Evolutionary conservation across 2,888 invertebrate species (phyloP), one percentile per base, ranked within the genome.

Genomic region (Xanthia icteritia): DNA sequence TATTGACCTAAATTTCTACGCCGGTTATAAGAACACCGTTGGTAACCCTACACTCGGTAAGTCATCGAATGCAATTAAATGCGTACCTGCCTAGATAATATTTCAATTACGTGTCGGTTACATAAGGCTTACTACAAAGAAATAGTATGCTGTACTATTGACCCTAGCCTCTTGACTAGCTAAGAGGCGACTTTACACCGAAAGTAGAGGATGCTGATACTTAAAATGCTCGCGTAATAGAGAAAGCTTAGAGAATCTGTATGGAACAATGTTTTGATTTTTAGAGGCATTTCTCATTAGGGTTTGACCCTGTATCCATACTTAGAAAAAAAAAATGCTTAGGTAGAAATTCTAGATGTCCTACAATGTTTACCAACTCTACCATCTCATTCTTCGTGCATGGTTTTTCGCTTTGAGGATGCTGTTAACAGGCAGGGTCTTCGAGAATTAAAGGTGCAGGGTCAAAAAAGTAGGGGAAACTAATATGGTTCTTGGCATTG

Each of bases 71-170:
- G 60, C 82, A 86, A 85, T 88, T 86, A 86, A 84, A 76, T 72
- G 67, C 66, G 77, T 77, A 81, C 77, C 76, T 79, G 77, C 63
- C 66, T 74, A 74, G 68, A 77, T 80, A 76, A 80, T 82, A 84
- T 80, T 85, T 88, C 82, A 86, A 81, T 86, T 84, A 86, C 84
- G 79, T 88, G n/a, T 76, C 54, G 11, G 68, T 86, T 88, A 79
- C 76, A 66, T 77, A 88, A 88, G 64, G 13, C 6, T 51, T 54
- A 83, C 68, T 79, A 82, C 76, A 86, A 86, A 82, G 76, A 82
- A 82, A 79, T 86, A 77, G 71, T 72, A 60, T 73, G 77, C 79
- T 77, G 82, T 77, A 73, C 86, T 81, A 54, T 72, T 88, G 82
- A 82, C 88, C 88, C 83, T 84, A 83, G 80, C 45, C 58, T 73